phyloP scores from a whole-genome alignment of 2,797 vertebrate genomes.

The Lemur catta region DNA sequence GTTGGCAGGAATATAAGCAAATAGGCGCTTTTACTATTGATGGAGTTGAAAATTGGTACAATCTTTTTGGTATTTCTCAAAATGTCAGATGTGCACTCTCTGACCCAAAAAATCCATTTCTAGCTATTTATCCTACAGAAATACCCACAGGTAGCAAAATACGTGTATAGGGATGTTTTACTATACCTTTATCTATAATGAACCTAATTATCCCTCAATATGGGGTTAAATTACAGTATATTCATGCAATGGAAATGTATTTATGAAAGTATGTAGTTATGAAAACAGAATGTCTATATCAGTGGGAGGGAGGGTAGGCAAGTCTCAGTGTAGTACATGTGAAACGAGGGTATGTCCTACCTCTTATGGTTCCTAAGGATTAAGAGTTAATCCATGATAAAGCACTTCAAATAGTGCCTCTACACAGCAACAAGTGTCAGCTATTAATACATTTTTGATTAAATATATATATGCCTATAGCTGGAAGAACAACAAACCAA shows the following conservation, averaged over 20 bases:
- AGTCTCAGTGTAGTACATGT: neutral
- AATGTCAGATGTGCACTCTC: conserved; percentile 26
- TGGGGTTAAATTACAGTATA: conserved; percentile 35
- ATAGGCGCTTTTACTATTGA: conserved; percentile 6
- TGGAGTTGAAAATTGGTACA: neutral
- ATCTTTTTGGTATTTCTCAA: conserved; percentile 27
- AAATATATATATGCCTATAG: conserved; percentile 39
- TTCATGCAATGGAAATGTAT: conserved; percentile 11
- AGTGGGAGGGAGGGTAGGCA: neutral
- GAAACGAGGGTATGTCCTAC: neutral
- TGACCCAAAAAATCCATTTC: conserved; percentile 20
- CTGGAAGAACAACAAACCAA: conserved; percentile 40
- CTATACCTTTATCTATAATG: neutral
- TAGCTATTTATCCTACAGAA: conserved; percentile 40
- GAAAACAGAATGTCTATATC: neutral
- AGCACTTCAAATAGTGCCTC: conserved; percentile 26
- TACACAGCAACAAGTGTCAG: conserved; percentile 1
- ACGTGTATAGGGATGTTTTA: conserved; percentile 24
- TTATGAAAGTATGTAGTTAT: neutral
- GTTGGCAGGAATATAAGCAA: neutral
- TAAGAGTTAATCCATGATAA: conserved; percentile 46
- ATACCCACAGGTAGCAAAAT: conserved; percentile 49
- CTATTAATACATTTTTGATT: conserved; percentile 45
- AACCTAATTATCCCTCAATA: conserved; percentile 15
- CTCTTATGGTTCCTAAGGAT: neutral